Evolutionary conservation across 2,888 invertebrate genomes (phyloP), one percentile per base, ranked within the genome.

Genomic region (Eubasilissa splendida): DNA sequence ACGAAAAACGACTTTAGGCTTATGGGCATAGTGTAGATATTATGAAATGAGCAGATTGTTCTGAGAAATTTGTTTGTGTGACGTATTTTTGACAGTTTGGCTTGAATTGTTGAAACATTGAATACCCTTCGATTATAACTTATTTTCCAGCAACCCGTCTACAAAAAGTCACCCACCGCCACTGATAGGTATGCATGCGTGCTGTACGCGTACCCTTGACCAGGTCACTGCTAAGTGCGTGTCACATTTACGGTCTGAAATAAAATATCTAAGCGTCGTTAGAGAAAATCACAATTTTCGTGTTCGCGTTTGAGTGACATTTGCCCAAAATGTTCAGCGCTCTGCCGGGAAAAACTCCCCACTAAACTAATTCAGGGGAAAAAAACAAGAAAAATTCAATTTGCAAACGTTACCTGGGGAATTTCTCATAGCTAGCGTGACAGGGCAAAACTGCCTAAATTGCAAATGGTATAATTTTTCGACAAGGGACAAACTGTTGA

Each of bases 371-470:
- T 52, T 50, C 68, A 14, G n/a, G 10, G 8, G 68, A 68, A 68
- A 68, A 68, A 33, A 68, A 42, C 4, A 63, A 11, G 8, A 14
- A 68, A n/a, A 68, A 68, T 52, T 68, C 50, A 50, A 50, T 52
- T 50, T 68, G 14, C 14, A 10, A 14, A n/a, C 42, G n/a, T 12
- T 14, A 68, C 52, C n/a, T 12, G 14, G 14, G 50, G 68, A 68
- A 68, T 68, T 68, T 68, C 50, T 68, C 68, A 68, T 68, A 68
- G 52, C 68, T n/a, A 68, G 68, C 14, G 50, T 52, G 68, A 52
- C 14, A 14, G n/a, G 50, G 52, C 14, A 50, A 50, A 68, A 68
- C 42, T 42, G 42, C 42, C 42, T 42, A 42, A 42, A 42, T 42
- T 42, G 42, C 42, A 42, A 42, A 42, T 7, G 42, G 42, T 42